Evolutionary conservation across 2,113 vertebrate species (phyloP).

Genomic region (Fregata magnificens): DNA sequence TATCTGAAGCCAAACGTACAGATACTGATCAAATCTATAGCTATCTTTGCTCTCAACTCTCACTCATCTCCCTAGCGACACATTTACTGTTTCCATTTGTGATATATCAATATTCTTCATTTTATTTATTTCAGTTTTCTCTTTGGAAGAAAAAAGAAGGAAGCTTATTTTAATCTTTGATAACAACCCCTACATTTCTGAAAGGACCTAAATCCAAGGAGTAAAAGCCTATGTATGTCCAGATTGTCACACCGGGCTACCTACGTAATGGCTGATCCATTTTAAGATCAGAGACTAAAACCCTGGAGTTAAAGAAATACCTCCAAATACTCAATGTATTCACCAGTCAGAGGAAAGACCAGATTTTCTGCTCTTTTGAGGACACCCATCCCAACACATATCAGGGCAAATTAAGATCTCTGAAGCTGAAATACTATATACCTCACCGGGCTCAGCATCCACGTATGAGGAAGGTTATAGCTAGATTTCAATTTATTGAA

Average conservation of each 20-base stretch:
- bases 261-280: background rate
- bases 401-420: background rate
- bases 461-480: background rate
- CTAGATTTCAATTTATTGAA: background rate
- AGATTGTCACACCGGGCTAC: background rate
- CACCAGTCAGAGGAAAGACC: background rate
- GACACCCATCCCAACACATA: background rate
- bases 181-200: background rate
- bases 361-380: background rate
- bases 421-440: background rate
- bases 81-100: slow-evolving; percentile 26
- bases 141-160: background rate
- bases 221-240: background rate
- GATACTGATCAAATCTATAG: slow-evolving; percentile 15
- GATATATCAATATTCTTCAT: slow-evolving; percentile 19
- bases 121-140: slow-evolving; percentile 28
- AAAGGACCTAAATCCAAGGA: background rate
- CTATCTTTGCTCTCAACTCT: slow-evolving; percentile 44
- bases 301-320: background rate
- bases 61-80: slow-evolving; percentile 27
- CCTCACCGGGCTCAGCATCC: background rate
- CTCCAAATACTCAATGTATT: background rate
- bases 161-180: background rate
- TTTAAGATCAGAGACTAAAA: background rate
- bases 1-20: slow-evolving; percentile 22